Evolutionary conservation across 37 sponge, comb jelly and placozoan species (phyloP).

Genomic region (Petrosia ficiformis): DNA sequence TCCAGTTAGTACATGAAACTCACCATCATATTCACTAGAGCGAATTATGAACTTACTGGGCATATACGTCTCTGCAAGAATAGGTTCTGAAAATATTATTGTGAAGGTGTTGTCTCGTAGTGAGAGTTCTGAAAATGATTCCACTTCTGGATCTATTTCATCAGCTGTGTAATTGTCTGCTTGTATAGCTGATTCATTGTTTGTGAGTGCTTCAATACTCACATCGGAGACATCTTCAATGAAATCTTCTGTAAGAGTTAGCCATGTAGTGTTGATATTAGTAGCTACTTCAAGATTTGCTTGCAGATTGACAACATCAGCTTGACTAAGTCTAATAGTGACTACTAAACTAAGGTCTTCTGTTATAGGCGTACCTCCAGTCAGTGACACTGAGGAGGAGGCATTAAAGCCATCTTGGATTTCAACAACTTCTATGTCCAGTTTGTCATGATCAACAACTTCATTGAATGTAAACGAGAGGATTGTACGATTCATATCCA

Average conservation of each 20-base stretch:
- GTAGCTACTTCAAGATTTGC: conserved; percentile 67
- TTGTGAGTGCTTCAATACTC: conserved; percentile 18
- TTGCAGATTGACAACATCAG: conserved; percentile 65
- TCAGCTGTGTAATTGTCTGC: conserved; percentile 47
- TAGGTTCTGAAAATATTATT: conserved; percentile 73
- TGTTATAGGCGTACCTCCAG: conserved; percentile 36
- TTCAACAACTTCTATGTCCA: conserved; percentile 35
- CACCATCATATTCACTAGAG: conserved; percentile 34
- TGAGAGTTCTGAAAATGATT: conserved; percentile 53
- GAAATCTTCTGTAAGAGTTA: conserved; percentile 41
- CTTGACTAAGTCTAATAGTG: conserved; percentile 21
- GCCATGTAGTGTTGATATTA: conserved; percentile 56
- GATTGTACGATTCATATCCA: conserved; percentile 57
- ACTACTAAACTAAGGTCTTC: conserved; percentile 25
- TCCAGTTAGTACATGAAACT: conserved; percentile 41
- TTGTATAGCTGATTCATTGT: conserved; percentile 50
- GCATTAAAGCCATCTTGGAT: conserved; percentile 36
- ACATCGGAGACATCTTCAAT: conserved; percentile 58
- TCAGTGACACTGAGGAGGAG: conserved; percentile 19
- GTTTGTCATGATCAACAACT: conserved; percentile 48
- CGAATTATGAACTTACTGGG: conserved; percentile 43
- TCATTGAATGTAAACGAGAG: conserved; percentile 74
- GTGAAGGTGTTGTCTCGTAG: conserved; percentile 56
- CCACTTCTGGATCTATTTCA: conserved; percentile 47
- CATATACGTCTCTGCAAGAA: conserved; percentile 35